phyloP scores from a whole-genome alignment of 53 echinoderm and acorn worm species.

The Paelopatides confundens region DNA sequence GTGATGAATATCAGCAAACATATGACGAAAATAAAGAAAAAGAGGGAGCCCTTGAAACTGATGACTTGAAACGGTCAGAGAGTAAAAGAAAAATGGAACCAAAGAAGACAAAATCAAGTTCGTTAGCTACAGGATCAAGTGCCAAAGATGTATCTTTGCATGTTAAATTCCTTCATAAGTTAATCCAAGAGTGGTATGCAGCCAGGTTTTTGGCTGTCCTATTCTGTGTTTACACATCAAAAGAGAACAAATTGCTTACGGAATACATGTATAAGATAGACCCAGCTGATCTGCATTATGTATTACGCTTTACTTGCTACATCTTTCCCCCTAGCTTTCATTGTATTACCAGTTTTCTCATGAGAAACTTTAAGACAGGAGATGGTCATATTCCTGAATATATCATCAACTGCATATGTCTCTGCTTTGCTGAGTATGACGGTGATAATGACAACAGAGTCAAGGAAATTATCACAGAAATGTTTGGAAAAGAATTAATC shows the following conservation, averaged over 20 bases:
- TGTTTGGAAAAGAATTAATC: background rate
- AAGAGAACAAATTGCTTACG: background rate
- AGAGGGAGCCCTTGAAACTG: background rate
- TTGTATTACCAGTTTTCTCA: background rate
- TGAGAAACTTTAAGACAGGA: background rate
- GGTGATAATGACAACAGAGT: background rate
- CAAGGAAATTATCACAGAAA: background rate
- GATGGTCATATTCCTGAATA: background rate
- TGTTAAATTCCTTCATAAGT: background rate
- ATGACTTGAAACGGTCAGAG: background rate
- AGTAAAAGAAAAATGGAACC: background rate
- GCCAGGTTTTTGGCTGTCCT: background rate
- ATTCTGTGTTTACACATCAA: background rate
- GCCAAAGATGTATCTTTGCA: background rate
- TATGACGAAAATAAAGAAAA: background rate
- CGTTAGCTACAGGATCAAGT: background rate
- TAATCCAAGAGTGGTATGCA: background rate
- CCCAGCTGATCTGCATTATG: background rate
- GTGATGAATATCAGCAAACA: no score
- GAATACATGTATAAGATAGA: background rate
- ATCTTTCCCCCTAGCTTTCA: background rate
- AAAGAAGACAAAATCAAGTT: no score
- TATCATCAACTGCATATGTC: background rate
- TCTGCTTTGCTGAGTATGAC: conserved; percentile 1
- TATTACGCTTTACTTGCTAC: background rate